These are phyloP conservation scores for Enteromius trimaculatus DNA, from an alignment of 2,797 vertebrate genomes.

Conservation along the genomic window DNA sequence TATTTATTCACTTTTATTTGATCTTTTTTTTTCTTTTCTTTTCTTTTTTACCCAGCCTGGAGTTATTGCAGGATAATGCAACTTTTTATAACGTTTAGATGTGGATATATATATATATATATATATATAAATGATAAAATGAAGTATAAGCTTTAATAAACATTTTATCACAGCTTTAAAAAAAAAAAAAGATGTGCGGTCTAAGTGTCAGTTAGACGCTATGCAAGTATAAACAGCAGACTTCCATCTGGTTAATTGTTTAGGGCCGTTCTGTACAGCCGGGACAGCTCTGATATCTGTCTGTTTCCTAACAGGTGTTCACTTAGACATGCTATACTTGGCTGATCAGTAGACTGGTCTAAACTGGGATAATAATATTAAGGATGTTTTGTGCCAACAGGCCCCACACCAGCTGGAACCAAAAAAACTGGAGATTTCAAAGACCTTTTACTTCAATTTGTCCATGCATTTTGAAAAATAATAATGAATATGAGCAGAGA, in stretches of 20 bases:
- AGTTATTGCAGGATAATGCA: not conserved
- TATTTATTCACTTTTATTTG: too few relatives aligned
- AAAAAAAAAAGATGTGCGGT: not conserved
- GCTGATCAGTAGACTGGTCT: not conserved
- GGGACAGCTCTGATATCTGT: not conserved
- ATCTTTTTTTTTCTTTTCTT: too few relatives aligned
- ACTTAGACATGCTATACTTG: constrained; percentile 3
- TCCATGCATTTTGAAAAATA: not conserved
- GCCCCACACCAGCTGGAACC: not conserved
- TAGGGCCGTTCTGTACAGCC: not conserved
- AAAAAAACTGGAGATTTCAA: not conserved
- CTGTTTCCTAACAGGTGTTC: constrained; percentile 11
- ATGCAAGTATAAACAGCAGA: not conserved
- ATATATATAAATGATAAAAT: not conserved
- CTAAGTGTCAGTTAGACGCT: not conserved
- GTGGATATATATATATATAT: not conserved
- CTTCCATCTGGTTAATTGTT: constrained; percentile 19
- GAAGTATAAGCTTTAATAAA: not conserved
- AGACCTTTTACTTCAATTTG: not conserved
- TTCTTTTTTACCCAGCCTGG: not conserved
- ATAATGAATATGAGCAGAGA: not conserved
- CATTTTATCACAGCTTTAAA: not conserved
- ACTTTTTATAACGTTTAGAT: not conserved
- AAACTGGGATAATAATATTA: not conserved
- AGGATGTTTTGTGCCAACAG: not conserved